Conservation (phyloP, 2,113 vertebrate species). For the Calypte anna region DNA sequence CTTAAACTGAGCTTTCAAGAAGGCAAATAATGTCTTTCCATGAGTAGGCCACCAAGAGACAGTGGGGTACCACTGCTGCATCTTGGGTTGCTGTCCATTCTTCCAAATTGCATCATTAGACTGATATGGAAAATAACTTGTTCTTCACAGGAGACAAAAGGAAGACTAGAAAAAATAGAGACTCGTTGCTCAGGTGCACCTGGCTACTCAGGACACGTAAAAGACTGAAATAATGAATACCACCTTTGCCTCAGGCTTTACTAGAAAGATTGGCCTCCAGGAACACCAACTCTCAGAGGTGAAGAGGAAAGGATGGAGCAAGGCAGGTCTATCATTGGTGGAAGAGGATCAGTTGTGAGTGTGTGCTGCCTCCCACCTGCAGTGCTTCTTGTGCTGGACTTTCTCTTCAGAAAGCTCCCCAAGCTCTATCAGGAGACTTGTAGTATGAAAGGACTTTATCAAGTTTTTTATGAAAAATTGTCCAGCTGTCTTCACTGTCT, state of each 20-base stretch:
- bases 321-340: background rate
- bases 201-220: background rate
- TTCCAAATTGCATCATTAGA: background rate
- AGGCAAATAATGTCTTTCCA: background rate
- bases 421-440: conserved; percentile 94
- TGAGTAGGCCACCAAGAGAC: background rate
- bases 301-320: background rate
- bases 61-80: background rate
- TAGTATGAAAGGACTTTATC: conserved; percentile 98
- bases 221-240: background rate
- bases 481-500: conserved; percentile 93
- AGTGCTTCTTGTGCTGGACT: too few relatives aligned
- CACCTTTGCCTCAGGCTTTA: background rate
- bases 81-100: background rate
- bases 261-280: background rate
- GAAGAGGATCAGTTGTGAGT: too few relatives aligned
- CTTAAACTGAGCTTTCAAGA: background rate
- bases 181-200: background rate
- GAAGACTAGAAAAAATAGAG: background rate
- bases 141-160: background rate
- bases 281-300: background rate
- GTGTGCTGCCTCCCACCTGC: too few relatives aligned
- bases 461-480: conserved; percentile 97
- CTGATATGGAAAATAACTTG: background rate
- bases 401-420: conserved; percentile 80